A percentile compares a stretch with the other conserved stretches of the same genome.
These are phyloP conservation scores for Epizoanthus rinbou DNA, from an alignment of 92 coral and sea anemone species.

Conservation along the genomic window DNA sequence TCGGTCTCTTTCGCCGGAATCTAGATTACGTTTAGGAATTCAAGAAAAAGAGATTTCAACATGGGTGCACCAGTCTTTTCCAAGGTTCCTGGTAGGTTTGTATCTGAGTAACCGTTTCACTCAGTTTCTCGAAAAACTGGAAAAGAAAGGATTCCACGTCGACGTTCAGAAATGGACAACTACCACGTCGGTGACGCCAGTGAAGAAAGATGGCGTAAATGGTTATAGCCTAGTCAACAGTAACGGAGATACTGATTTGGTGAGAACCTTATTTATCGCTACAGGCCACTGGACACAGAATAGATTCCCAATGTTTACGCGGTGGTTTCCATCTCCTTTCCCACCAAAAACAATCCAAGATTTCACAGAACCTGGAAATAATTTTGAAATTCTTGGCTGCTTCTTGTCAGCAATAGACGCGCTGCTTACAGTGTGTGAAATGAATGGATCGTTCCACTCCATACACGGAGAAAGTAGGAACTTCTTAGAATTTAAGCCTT, in stretches of 20 bases:
- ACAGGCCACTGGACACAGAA: slow-evolving; percentile 55
- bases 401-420: slow-evolving; percentile 53
- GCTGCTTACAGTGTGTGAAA: slow-evolving; percentile 37
- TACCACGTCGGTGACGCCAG: slow-evolving; percentile 27
- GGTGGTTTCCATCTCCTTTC: slow-evolving; percentile 53
- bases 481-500: slow-evolving; percentile 29
- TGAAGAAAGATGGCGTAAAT: not conserved
- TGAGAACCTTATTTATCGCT: slow-evolving; percentile 32
- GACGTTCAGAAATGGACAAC: slow-evolving; percentile 17
- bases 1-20: slow-evolving; percentile 35
- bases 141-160: slow-evolving; percentile 38
- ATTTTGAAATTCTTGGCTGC: slow-evolving; percentile 49
- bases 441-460: slow-evolving; percentile 32
- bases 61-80: slow-evolving; percentile 54
- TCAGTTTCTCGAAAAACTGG: slow-evolving; percentile 39
- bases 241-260: not conserved
- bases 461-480: not conserved
- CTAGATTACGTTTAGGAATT: slow-evolving; percentile 32
- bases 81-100: slow-evolving; percentile 49
- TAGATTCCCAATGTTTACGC: slow-evolving; percentile 41
- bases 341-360: slow-evolving; percentile 43
- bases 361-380: slow-evolving; percentile 6
- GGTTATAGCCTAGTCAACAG: slow-evolving; percentile 32
- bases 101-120: slow-evolving; percentile 54
- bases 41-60: slow-evolving; percentile 20